These are phyloP conservation scores for Cynaeus angustus DNA, from an alignment of 2,888 invertebrate genomes.

Conservation along the genomic window DNA sequence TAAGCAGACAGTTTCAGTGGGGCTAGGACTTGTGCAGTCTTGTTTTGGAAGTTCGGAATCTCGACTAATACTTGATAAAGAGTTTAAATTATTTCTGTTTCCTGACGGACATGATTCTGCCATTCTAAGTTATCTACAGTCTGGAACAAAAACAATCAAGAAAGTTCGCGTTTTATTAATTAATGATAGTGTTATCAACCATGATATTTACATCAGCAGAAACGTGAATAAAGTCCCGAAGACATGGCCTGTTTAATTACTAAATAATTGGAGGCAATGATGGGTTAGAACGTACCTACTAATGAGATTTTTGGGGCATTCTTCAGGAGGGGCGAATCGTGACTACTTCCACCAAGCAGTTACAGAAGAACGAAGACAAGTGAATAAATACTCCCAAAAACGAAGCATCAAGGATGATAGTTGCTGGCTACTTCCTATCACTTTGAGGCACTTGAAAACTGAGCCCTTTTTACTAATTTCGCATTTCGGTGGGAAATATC, in stretches of 20 bases:
- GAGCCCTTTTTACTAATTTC: conserved; percentile 6
- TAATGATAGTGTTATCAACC: conserved; percentile 18
- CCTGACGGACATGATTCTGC: conserved; percentile 70
- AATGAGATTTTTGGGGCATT: conserved; percentile 33
- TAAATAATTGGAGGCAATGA: conserved; percentile 8
- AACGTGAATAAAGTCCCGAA: neutral
- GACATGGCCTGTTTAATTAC: conserved; percentile 20
- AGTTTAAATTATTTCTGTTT: conserved; percentile 62
- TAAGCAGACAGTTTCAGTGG: conserved; percentile 69
- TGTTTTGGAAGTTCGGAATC: conserved; percentile 67
- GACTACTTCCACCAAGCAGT: conserved; percentile 15
- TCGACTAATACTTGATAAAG: conserved; percentile 61
- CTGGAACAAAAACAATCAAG: conserved; percentile 17
- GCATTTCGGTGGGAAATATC: conserved; percentile 50
- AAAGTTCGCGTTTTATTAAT: neutral
- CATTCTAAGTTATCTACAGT: conserved; percentile 66
- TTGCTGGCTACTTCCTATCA: conserved; percentile 31
- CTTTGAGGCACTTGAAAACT: conserved; percentile 26
- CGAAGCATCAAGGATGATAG: conserved; percentile 26
- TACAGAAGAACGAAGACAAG: conserved; percentile 19
- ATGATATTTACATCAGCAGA: conserved; percentile 9
- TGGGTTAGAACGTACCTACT: conserved; percentile 34
- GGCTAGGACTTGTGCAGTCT: conserved; percentile 70
- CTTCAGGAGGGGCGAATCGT: conserved; percentile 14
- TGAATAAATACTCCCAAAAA: conserved; percentile 21